Evolutionary conservation across 1,140 invertebrate genomes (phyloP), one percentile per base, ranked within the genome.

Genomic region (Ladona fulva): DNA sequence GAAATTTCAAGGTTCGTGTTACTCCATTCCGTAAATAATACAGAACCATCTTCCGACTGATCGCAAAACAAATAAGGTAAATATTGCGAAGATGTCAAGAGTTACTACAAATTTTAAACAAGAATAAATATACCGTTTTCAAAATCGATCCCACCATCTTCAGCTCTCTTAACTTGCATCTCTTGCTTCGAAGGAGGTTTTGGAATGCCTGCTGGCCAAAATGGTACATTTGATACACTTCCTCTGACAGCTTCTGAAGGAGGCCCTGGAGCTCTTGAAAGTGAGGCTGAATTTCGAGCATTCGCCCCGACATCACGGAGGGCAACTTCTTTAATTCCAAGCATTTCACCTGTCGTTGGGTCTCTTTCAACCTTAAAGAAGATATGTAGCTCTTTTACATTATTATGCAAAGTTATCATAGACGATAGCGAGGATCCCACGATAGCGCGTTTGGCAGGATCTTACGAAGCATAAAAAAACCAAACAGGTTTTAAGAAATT

Each of bases 181-280:
- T 14, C 78, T 52, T 6, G 80, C 77, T 52, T 66, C n/a, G 52
- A 66, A 66, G 52, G 52, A 66, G 87, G 89, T 82, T 92, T 89
- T 74, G 92, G 89, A 81, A 93, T 91, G 44, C 93, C 93, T 44
- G 91, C 93, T 78, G 93, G 93, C 91, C 91, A 93, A 84, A 95
- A 95, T 29, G 92, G 92, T 83, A 88, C 90, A 83, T 93, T 94
- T 77, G 89, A 89, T 0, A 89, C 86, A 83, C 89, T 92, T 7
- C 93, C 93, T 82, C 88, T 86, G 10, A 92, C 87, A 80, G 88
- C 86, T 81, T 92, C 87, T 44, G 86, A 84, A 66, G 89, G 85
- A 59, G 89, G 85, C 1, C 86, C 88, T 25, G 90, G 90, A 78
- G 89, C 87, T 80, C 92, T 84, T 42, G 86, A 88, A 84, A 94